These are phyloP conservation scores for Setipinna tenuifilis DNA, from an alignment of 2,797 vertebrate genomes.

Conservation along the genomic window DNA sequence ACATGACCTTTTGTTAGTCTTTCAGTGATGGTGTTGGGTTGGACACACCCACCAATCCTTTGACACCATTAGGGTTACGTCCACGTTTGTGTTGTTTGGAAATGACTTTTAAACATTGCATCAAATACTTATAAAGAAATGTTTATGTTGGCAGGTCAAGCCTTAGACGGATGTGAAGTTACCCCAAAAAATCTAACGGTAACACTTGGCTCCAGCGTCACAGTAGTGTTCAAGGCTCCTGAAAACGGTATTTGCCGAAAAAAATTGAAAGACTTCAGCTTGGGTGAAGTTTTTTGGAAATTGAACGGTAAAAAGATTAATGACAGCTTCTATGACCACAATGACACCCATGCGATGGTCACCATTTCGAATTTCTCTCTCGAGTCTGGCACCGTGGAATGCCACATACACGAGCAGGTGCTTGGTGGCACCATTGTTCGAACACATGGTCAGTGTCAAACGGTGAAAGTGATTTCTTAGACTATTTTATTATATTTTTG, in stretches of 20 bases:
- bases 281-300: background rate
- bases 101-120: too few relatives aligned
- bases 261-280: background rate
- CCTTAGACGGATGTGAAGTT: background rate
- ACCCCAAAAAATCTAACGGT: background rate
- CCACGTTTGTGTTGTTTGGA: too few relatives aligned
- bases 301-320: background rate
- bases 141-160: background rate
- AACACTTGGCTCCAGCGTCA: background rate
- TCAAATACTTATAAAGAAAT: too few relatives aligned
- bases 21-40: too few relatives aligned
- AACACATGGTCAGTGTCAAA: background rate
- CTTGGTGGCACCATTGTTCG: slow-evolving; percentile 13
- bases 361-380: background rate
- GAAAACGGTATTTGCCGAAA: background rate
- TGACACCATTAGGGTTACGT: too few relatives aligned
- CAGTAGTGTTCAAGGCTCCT: background rate
- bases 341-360: slow-evolving; percentile 1
- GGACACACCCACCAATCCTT: too few relatives aligned
- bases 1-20: too few relatives aligned
- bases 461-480: background rate
- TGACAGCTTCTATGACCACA: background rate
- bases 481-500: too few relatives aligned
- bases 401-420: background rate
- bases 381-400: background rate